A percentile compares a stretch with the other conserved stretches of the same genome.
Conservation (phyloP, 2,797 vertebrate species). For the Coregonus sp. region DNA sequence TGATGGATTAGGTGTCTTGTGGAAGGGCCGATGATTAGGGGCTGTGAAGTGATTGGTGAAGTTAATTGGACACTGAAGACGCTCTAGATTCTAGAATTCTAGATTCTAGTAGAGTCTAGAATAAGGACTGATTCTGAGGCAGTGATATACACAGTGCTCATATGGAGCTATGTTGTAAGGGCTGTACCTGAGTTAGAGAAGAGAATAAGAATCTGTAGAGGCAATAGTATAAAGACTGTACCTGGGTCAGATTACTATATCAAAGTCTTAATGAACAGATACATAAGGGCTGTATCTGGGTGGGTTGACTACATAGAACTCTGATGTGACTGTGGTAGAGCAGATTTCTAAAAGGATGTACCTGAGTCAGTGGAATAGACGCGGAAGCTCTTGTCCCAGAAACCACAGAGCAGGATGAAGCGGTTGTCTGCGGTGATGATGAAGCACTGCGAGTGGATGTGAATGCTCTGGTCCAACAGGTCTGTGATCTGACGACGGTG, state of each 20-base stretch:
- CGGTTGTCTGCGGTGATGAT: conserved; percentile 94
- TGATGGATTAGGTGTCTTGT: background rate
- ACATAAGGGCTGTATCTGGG: no score
- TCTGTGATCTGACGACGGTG: conserved; percentile 95
- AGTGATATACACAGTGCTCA: no score
- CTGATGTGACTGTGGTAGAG: background rate
- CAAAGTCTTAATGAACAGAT: background rate
- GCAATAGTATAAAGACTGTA: background rate
- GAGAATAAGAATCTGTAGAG: background rate
- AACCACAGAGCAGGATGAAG: conserved; percentile 94
- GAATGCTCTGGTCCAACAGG: conserved; percentile 96
- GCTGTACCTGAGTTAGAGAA: no score
- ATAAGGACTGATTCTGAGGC: background rate
- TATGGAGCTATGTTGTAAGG: no score
- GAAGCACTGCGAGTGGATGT: conserved; percentile 94
- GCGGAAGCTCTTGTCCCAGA: conserved; percentile 99
- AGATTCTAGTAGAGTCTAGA: background rate
- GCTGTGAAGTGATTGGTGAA: conserved; percentile 4
- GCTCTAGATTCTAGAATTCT: background rate
- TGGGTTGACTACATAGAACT: background rate
- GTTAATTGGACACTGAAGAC: background rate
- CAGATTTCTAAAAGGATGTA: conserved; percentile 55
- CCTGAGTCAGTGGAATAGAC: conserved; percentile 96
- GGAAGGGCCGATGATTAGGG: background rate
- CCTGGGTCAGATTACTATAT: background rate